Evolutionary conservation across 1,140 invertebrate genomes (phyloP), one percentile per base, ranked within the genome.

Genomic region (Nylanderia fulva): DNA sequence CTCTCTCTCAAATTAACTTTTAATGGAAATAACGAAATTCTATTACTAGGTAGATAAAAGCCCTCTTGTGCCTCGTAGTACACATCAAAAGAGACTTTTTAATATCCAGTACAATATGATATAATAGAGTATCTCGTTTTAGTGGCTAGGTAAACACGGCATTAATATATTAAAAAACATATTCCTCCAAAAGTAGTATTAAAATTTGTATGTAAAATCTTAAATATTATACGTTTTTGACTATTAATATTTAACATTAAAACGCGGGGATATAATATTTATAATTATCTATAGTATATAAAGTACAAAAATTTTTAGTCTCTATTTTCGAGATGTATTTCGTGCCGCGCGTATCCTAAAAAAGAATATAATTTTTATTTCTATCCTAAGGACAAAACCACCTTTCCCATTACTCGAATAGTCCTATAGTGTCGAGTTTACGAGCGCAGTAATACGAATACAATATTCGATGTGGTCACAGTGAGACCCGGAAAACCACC

Each of bases 401-500:
- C 15, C 15, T 79, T 66, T 79, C 21, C 8, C 9, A 79, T 68
- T 79, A 79, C 5, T 21, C 42, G 64, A 79, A 79, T 52, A n/a
- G 42, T 29, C n/a, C 11, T 79, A 68, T 66, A 68, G 75, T 68
- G n/a, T 79, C 42, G 60, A 79, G 8, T 79, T 79, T 79, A 68
- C 61, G 42, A 52, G 48, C 21, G 29, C 64, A 68, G 21, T 79
- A 79, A 79, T 21, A 45, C 29, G 61, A 36, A 52, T 79, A 79
- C 75, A 79, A 66, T 79, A 79, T 68, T 79, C 61, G 75, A 77
- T 66, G 75, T 79, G 75, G 42, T 36, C 42, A 8, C 88, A 95
- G 93, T 94, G 93, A 85, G 96, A 95, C 92, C 95, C 71, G 96
- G 96, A 58, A 96, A 96, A 93, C 96, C 96, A 4, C 96, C 96